A percentile compares a stretch with the other conserved stretches of the same genome.
phyloP scores from a whole-genome alignment of 1,140 invertebrate species.

The Drosophila carrolli region DNA sequence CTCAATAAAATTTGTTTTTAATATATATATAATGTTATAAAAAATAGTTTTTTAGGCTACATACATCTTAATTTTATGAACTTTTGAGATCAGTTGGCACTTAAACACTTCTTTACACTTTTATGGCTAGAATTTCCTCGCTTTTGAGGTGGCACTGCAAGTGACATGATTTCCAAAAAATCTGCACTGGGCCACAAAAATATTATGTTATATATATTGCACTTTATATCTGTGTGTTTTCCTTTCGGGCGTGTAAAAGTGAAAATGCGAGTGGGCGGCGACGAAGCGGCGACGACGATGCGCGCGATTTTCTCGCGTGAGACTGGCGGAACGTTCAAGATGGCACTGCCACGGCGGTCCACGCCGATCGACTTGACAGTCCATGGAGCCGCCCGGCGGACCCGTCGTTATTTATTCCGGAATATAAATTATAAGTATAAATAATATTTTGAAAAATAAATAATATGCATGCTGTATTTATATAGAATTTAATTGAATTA shows the following conservation, averaged over 20 bases:
- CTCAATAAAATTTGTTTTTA: too few species aligned
- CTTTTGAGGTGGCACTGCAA: constrained; percentile 49
- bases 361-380: constrained; percentile 67
- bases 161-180: constrained; percentile 80
- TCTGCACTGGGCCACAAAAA: constrained; percentile 58
- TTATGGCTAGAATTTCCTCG: constrained; percentile 57
- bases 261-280: constrained; percentile 56
- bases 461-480: constrained; percentile 67
- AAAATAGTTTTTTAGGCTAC: neutral
- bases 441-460: constrained; percentile 58
- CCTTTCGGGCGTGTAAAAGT: constrained; percentile 42
- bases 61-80: neutral
- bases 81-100: constrained; percentile 32
- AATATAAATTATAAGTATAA: constrained; percentile 72
- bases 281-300: constrained; percentile 36
- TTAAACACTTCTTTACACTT: constrained; percentile 10
- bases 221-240: constrained; percentile 34
- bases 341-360: constrained; percentile 56
- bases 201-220: constrained; percentile 53
- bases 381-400: constrained; percentile 66
- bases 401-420: constrained; percentile 58
- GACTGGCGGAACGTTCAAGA: constrained; percentile 70
- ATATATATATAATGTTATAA: too few species aligned
- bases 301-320: constrained; percentile 54
- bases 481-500: constrained; percentile 68